These are phyloP conservation scores for Thrips palmi DNA, from an alignment of 1,140 invertebrate genomes.

Conservation along the genomic window DNA sequence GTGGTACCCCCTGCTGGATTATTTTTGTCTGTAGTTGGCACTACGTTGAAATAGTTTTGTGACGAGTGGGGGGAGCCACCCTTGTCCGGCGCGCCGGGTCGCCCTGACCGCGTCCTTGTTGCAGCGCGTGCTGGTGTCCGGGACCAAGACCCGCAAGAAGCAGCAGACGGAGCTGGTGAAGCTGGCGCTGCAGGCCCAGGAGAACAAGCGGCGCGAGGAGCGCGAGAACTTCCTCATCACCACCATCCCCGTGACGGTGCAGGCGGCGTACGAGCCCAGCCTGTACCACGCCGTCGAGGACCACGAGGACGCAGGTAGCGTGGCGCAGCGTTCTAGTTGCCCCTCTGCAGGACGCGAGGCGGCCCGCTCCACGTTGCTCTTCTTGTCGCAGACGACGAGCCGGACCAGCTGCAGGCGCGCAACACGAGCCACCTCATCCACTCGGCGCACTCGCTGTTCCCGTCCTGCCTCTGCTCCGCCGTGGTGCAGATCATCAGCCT, in stretches of 20 bases:
- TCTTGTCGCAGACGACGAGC: slow-evolving; percentile 40
- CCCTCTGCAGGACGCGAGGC: slow-evolving; percentile 18
- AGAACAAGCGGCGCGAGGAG: slow-evolving; percentile 85
- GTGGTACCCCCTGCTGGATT: no score
- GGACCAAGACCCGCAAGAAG: slow-evolving; percentile 95
- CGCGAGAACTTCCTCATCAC: slow-evolving; percentile 92
- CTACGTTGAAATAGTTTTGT: no score
- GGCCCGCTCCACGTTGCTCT: no score
- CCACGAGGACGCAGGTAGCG: slow-evolving; percentile 68
- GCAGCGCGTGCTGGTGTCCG: slow-evolving; percentile 88
- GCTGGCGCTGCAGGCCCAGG: slow-evolving; percentile 81
- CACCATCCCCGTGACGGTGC: slow-evolving; percentile 86
- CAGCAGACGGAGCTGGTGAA: slow-evolving; percentile 97
- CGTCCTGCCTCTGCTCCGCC: slow-evolving; percentile 87
- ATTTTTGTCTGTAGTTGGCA: no score
- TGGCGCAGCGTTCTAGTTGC: not conserved
- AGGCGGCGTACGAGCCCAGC: slow-evolving; percentile 91
- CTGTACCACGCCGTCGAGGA: slow-evolving; percentile 65
- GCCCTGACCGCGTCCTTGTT: slow-evolving; percentile 20
- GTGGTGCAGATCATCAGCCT: slow-evolving; percentile 88
- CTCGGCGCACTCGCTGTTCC: slow-evolving; percentile 85
- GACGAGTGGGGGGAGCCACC: no score
- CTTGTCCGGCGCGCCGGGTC: no score
- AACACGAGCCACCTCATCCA: slow-evolving; percentile 63
- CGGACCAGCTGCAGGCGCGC: slow-evolving; percentile 29